Evolutionary conservation across 2,888 invertebrate species (phyloP).

Genomic region (Apotomis betuletana): DNA sequence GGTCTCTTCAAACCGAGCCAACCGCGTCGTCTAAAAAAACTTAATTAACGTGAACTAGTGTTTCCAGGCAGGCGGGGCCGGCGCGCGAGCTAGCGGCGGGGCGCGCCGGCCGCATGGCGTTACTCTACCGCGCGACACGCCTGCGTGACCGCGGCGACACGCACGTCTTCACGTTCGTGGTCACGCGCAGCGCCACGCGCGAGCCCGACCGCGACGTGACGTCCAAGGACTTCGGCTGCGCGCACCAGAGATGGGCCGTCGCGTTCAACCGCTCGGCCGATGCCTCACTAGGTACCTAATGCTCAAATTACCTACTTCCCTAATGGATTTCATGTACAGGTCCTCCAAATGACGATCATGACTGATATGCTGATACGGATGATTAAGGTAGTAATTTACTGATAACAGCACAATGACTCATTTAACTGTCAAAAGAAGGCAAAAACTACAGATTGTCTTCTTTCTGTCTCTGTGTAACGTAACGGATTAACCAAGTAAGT

Average conservation of each 20-base stretch:
- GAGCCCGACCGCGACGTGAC: conserved; percentile 91
- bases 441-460: too few relatives aligned
- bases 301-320: too few relatives aligned
- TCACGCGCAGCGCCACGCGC: conserved; percentile 89
- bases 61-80: conserved; percentile 47
- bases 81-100: conserved; percentile 73
- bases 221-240: conserved; percentile 91
- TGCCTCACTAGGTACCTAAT: conserved; percentile 83
- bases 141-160: conserved; percentile 92
- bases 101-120: conserved; percentile 86
- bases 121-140: conserved; percentile 91
- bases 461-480: too few relatives aligned
- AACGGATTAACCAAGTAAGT: too few relatives aligned
- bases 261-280: conserved; percentile 89
- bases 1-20: too few relatives aligned
- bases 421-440: too few relatives aligned
- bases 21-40: too few relatives aligned
- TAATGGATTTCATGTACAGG: too few relatives aligned
- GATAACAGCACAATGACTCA: too few relatives aligned
- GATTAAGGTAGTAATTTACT: too few relatives aligned
- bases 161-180: conserved; percentile 92
- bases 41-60: conserved; percentile 33
- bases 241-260: conserved; percentile 92
- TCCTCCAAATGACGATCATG: too few relatives aligned
- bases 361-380: too few relatives aligned